Conservation (phyloP, 2,113 vertebrate species). For the Vulpes lagopus region DNA sequence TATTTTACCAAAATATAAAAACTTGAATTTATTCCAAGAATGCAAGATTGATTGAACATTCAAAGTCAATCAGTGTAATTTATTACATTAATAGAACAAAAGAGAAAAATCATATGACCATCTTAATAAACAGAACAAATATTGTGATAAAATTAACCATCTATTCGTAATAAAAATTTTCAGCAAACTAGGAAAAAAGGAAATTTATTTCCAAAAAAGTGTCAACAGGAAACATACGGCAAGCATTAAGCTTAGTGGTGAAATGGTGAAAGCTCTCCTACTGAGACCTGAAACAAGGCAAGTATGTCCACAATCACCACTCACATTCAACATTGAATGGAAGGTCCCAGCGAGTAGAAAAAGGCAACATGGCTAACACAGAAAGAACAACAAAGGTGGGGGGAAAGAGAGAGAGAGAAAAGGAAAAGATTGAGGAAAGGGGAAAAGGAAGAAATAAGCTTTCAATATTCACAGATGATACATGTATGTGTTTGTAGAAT, state of each 20-base stretch:
- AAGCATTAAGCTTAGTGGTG: not conserved
- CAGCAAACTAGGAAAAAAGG: not conserved
- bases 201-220: not conserved
- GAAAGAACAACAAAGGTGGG: not conserved
- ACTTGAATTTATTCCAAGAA: conserved; percentile 22
- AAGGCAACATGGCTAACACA: not conserved
- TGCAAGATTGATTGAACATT: not conserved
- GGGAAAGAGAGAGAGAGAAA: not conserved
- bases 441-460: not conserved
- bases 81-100: not conserved
- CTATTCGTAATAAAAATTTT: conserved; percentile 18
- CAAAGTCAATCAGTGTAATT: not conserved
- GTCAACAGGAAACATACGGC: not conserved
- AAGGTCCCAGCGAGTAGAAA: not conserved
- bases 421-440: not conserved
- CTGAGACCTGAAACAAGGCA: not conserved
- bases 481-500: not conserved
- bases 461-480: not conserved
- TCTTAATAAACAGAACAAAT: not conserved
- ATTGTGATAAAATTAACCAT: conserved; percentile 14
- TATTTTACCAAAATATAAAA: conserved; percentile 52
- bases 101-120: not conserved
- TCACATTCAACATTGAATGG: not conserved
- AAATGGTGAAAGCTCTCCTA: not conserved
- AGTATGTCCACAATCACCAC: not conserved